These are phyloP conservation scores for Cosmopolites sordidus DNA, from an alignment of 2,888 invertebrate species.

Conservation along the genomic window DNA sequence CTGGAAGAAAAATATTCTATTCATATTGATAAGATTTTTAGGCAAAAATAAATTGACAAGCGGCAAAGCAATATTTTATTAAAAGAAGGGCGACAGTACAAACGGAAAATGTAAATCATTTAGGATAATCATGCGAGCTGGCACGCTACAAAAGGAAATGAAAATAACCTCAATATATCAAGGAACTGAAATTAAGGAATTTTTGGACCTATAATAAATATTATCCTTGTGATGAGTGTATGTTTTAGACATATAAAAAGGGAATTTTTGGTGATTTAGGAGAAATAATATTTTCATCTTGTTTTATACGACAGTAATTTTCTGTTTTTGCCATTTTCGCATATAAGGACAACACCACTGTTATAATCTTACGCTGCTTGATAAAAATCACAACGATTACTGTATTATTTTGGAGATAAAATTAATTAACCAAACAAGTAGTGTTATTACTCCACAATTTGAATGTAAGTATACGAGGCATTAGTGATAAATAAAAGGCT, in stretches of 20 bases:
- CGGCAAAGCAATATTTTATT: slow-evolving; percentile 17
- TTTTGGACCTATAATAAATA: slow-evolving; percentile 9
- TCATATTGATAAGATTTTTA: slow-evolving; percentile 13
- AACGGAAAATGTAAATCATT: slow-evolving; percentile 23
- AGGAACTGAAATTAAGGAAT: slow-evolving; percentile 11
- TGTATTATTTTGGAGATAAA: no score
- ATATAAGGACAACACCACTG: no score
- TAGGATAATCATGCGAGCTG: slow-evolving; percentile 12
- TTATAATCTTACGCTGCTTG: no score
- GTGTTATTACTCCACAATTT: no score
- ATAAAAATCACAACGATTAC: no score
- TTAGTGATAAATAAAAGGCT: no score
- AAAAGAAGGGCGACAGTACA: slow-evolving; percentile 18
- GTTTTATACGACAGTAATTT: neutral
- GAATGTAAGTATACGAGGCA: no score
- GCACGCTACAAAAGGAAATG: slow-evolving; percentile 21
- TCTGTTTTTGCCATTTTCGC: no score
- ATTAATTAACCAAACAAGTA: no score
- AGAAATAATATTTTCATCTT: neutral
- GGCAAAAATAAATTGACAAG: slow-evolving; percentile 12
- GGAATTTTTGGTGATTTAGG: neutral
- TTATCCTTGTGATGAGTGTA: slow-evolving; percentile 1
- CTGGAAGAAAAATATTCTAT: neutral
- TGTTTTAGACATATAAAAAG: neutral
- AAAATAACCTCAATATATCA: slow-evolving; percentile 12